A percentile compares a stretch with the other conserved stretches of the same genome.
Evolutionary conservation across 2,888 invertebrate species (phyloP).

Genomic region (Hyalella azteca): DNA sequence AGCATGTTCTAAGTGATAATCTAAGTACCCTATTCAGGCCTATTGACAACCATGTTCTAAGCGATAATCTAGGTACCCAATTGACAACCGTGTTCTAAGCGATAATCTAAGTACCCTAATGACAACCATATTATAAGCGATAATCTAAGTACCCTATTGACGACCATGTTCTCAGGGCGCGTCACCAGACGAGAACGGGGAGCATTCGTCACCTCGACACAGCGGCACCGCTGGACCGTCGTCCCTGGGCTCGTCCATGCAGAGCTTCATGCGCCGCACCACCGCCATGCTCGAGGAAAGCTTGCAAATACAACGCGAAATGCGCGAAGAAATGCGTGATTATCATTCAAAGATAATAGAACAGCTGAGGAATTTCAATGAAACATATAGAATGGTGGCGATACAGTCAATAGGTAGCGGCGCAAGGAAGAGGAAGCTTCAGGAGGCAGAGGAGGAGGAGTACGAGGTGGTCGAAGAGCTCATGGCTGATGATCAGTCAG

Average conservation of each 20-base stretch:
- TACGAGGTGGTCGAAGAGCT: conserved; percentile 22
- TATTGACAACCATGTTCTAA: too few species aligned
- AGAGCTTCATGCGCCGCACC: conserved; percentile 17
- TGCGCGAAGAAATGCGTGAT: conserved; percentile 15
- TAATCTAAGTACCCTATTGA: too few species aligned
- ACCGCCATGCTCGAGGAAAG: conserved; percentile 37
- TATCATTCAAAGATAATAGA: conserved; percentile 30
- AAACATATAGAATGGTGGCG: conserved; percentile 32
- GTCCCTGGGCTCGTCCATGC: neutral
- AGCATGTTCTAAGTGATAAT: too few species aligned
- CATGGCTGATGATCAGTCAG: conserved; percentile 12
- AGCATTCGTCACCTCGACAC: neutral
- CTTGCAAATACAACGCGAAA: conserved; percentile 12
- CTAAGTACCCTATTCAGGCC: too few species aligned
- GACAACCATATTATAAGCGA: too few species aligned
- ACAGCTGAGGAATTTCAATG: conserved; percentile 23
- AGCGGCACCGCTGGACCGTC: neutral
- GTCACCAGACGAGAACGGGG: too few species aligned
- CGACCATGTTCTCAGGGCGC: too few species aligned
- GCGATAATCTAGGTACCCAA: too few species aligned
- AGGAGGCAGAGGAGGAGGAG: neutral
- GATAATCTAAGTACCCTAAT: too few species aligned
- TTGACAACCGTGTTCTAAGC: too few species aligned
- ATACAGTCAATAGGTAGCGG: neutral
- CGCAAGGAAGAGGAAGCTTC: neutral